These are phyloP conservation scores for Troides helena DNA, from an alignment of 2,888 invertebrate species.

Conservation along the genomic window DNA sequence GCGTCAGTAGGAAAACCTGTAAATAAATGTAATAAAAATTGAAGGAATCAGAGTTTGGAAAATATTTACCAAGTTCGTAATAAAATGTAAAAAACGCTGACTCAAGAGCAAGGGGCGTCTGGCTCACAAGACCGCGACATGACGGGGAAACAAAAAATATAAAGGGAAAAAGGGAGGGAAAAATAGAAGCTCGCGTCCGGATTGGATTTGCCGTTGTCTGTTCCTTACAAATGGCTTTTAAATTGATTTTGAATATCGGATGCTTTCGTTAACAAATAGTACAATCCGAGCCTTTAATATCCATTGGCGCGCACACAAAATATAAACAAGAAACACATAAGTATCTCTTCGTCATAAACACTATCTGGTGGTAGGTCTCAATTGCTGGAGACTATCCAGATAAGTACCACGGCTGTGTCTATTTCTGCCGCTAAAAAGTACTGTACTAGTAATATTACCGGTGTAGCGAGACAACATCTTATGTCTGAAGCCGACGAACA, in stretches of 20 bases:
- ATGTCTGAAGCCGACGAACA: no score
- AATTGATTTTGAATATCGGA: conserved; percentile 75
- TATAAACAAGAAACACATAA: conserved; percentile 21
- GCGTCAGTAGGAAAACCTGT: neutral
- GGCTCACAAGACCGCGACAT: conserved; percentile 75
- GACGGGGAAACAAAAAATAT: conserved; percentile 64
- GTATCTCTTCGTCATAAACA: neutral
- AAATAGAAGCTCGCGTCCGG: conserved; percentile 68
- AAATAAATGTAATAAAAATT: conserved; percentile 49
- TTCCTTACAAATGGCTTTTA: conserved; percentile 76
- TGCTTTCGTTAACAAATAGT: conserved; percentile 59
- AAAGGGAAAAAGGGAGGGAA: conserved; percentile 52
- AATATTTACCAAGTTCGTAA: conserved; percentile 77
- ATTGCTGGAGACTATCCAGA: no score
- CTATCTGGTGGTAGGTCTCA: no score
- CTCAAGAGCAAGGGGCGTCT: conserved; percentile 77
- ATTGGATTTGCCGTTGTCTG: conserved; percentile 78
- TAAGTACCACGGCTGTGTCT: no score
- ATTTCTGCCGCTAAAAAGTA: no score
- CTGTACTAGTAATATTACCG: no score
- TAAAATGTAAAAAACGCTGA: conserved; percentile 76
- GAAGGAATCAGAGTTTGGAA: conserved; percentile 64
- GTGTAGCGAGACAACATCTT: no score
- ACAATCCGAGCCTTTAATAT: conserved; percentile 29
- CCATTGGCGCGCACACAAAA: conserved; percentile 18